Evolutionary conservation across 2,888 invertebrate species (phyloP).

Genomic region (Abrostola triplasia): DNA sequence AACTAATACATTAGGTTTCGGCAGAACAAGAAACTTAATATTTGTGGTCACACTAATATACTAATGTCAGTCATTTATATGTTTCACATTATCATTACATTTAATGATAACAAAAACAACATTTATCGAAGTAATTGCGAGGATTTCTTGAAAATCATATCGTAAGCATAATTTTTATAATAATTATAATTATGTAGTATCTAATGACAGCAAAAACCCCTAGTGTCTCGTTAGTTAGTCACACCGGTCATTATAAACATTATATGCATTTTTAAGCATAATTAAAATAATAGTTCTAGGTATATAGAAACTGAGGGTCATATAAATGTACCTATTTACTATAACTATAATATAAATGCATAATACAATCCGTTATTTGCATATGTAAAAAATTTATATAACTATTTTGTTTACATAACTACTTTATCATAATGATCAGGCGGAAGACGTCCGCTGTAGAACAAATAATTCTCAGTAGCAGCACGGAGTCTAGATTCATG

Average conservation of each 20-base stretch:
- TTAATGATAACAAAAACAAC: slow-evolving; percentile 28
- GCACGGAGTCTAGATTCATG: too few relatives aligned
- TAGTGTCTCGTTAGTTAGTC: slow-evolving; percentile 1
- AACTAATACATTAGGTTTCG: not conserved
- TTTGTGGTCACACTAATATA: not conserved
- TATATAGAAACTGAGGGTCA: slow-evolving; percentile 1
- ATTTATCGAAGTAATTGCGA: slow-evolving; percentile 10
- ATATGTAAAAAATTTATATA: too few relatives aligned
- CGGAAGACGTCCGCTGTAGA: too few relatives aligned
- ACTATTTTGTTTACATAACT: too few relatives aligned
- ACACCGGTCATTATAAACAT: slow-evolving; percentile 28
- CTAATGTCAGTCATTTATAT: not conserved
- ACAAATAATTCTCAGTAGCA: too few relatives aligned
- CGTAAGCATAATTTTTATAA: slow-evolving; percentile 11
- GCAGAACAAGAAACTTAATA: not conserved
- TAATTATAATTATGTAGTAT: slow-evolving; percentile 10
- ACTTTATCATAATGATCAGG: too few relatives aligned
- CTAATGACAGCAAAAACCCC: slow-evolving; percentile 39
- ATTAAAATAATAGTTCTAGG: not conserved
- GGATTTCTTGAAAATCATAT: slow-evolving; percentile 11
- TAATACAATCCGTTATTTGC: too few relatives aligned
- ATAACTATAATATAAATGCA: not conserved
- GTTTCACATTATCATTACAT: slow-evolving; percentile 1
- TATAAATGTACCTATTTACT: slow-evolving; percentile 5
- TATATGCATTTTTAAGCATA: slow-evolving; percentile 8